A percentile compares a stretch with the other conserved stretches of the same genome.
phyloP scores from a whole-genome alignment of 1,140 invertebrate genomes.

The Drosophila tropicalis region DNA sequence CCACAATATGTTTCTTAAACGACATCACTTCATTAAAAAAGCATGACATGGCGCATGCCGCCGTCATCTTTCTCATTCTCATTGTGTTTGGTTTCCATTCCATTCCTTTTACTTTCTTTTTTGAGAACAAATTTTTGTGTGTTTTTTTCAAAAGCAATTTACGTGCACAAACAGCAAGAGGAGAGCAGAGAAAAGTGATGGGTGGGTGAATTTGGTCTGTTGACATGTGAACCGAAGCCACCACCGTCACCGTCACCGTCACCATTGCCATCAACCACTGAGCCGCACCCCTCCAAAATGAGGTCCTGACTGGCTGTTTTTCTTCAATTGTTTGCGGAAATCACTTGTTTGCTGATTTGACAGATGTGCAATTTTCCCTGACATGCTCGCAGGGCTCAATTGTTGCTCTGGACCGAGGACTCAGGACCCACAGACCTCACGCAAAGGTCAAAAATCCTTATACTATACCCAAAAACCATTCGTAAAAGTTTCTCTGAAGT shows the following conservation, averaged over 20 bases:
- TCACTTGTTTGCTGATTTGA: constrained; percentile 82
- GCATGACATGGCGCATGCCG: constrained; percentile 77
- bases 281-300: constrained; percentile 34
- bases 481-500: constrained; percentile 33
- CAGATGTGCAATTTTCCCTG: constrained; percentile 81
- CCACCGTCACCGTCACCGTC: constrained; percentile 43
- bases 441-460: constrained; percentile 52
- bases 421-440: neutral
- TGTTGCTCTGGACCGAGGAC: constrained; percentile 21
- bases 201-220: constrained; percentile 19
- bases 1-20: constrained; percentile 80
- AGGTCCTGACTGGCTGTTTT: constrained; percentile 58
- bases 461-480: constrained; percentile 17
- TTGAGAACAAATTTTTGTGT: constrained; percentile 25
- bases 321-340: constrained; percentile 80
- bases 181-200: constrained; percentile 25
- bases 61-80: constrained; percentile 16
- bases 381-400: constrained; percentile 62
- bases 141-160: constrained; percentile 80
- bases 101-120: constrained; percentile 24
- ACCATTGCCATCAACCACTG: constrained; percentile 31
- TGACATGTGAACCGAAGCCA: constrained; percentile 59
- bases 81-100: constrained; percentile 38
- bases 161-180: constrained; percentile 73
- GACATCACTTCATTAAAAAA: constrained; percentile 81